phyloP scores from a whole-genome alignment of 2,113 vertebrate genomes.

The Conger conger region DNA sequence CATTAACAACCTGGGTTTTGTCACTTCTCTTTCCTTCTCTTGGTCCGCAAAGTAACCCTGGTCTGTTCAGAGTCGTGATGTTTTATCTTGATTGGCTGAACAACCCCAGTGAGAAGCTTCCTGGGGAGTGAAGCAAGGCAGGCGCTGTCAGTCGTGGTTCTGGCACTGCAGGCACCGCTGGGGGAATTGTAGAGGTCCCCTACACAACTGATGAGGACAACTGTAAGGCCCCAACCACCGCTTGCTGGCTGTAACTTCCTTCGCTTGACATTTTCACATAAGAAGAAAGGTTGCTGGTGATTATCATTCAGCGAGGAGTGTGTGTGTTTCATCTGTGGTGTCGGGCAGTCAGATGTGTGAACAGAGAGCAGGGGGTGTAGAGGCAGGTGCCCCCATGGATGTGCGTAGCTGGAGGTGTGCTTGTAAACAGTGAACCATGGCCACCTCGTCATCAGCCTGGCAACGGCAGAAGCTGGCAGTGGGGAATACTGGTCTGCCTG shows the following conservation, averaged over 20 bases:
- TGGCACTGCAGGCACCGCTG: conserved; percentile 31
- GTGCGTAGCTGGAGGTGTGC: conserved; percentile 44
- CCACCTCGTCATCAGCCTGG: conserved; percentile 40
- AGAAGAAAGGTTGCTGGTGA: background rate
- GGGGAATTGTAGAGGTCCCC: background rate
- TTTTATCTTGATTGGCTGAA: conserved; percentile 67
- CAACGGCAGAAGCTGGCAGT: conserved; percentile 33
- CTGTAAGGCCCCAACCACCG: background rate
- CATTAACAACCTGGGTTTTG: background rate
- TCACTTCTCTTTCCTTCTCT: conserved; percentile 30
- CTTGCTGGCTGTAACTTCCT: background rate
- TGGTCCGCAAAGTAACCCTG: conserved; percentile 44
- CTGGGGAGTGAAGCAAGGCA: conserved; percentile 53
- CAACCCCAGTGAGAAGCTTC: conserved; percentile 55
- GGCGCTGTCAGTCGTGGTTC: conserved; percentile 44
- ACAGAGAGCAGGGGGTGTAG: conserved; percentile 30
- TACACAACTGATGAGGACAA: background rate
- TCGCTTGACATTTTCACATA: background rate
- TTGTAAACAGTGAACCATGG: conserved; percentile 56
- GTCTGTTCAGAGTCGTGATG: conserved; percentile 39
- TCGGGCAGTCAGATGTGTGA: background rate
- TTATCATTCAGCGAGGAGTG: background rate
- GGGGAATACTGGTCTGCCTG: conserved; percentile 31
- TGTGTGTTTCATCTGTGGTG: background rate
- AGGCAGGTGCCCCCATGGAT: background rate